Conservation (phyloP, 2,888 invertebrate species). For the Lasioglossum leucozonium region DNA sequence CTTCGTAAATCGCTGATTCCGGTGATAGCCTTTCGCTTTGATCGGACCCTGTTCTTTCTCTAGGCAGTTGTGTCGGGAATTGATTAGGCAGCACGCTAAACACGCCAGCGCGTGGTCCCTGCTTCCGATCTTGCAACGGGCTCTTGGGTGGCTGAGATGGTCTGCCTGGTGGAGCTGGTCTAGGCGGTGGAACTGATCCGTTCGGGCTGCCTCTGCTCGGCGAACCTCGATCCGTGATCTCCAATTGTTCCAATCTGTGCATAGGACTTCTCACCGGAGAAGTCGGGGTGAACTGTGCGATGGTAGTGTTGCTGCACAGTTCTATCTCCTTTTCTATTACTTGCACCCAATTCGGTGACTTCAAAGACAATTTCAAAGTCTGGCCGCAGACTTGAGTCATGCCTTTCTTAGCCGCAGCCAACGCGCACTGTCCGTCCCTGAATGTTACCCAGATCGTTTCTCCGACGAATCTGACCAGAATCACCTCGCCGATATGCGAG, state of each 20-base stretch:
- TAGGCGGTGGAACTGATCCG: slow-evolving; percentile 85
- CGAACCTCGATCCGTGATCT: slow-evolving; percentile 86
- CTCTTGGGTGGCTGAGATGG: slow-evolving; percentile 81
- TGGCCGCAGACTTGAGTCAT: slow-evolving; percentile 88
- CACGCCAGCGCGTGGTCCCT: slow-evolving; percentile 79
- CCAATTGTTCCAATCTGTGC: slow-evolving; percentile 85
- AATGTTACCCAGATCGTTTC: slow-evolving; percentile 97
- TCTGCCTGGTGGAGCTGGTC: slow-evolving; percentile 85
- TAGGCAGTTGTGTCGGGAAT: slow-evolving; percentile 59
- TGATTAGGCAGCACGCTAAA: slow-evolving; percentile 81
- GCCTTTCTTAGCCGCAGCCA: slow-evolving; percentile 88
- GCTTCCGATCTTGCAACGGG: slow-evolving; percentile 78
- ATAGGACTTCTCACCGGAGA: slow-evolving; percentile 78
- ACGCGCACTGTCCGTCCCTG: slow-evolving; percentile 94
- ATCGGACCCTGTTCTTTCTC: slow-evolving; percentile 55
- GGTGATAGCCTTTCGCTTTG: slow-evolving; percentile 76
- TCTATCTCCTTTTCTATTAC: slow-evolving; percentile 93
- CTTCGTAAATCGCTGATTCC: slow-evolving; percentile 83
- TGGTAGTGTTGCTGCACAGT: slow-evolving; percentile 93
- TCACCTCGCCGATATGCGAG: slow-evolving; percentile 94
- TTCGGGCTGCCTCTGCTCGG: slow-evolving; percentile 86
- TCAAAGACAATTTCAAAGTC: slow-evolving; percentile 90
- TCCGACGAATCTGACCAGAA: slow-evolving; percentile 95
- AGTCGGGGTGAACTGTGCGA: slow-evolving; percentile 88
- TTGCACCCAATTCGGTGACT: slow-evolving; percentile 94